Evolutionary conservation across 2,888 invertebrate genomes (phyloP).

Genomic region (Cheilosia variabilis): DNA sequence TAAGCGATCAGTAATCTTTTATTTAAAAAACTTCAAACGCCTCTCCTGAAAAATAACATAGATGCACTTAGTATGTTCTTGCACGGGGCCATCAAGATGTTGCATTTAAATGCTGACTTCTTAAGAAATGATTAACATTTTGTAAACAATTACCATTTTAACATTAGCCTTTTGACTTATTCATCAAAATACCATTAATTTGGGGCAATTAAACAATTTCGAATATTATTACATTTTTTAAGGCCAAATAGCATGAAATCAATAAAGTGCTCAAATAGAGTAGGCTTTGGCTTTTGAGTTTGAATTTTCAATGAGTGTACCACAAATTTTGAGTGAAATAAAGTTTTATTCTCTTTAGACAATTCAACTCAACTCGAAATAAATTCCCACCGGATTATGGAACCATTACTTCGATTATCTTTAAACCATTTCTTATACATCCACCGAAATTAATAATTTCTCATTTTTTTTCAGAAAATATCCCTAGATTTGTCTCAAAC

Average conservation of each 20-base stretch:
- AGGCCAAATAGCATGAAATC: background rate
- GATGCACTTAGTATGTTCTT: too few relatives aligned
- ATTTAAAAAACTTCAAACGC: too few relatives aligned
- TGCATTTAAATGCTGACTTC: too few relatives aligned
- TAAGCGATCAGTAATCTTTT: too few relatives aligned
- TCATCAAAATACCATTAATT: background rate
- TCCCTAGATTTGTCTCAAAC: too few relatives aligned
- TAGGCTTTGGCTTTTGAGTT: background rate
- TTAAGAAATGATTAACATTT: too few relatives aligned
- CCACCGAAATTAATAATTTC: background rate
- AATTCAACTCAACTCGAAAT: background rate
- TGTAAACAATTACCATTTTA: too few relatives aligned
- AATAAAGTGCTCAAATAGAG: background rate
- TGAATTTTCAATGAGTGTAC: background rate
- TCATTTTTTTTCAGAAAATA: too few relatives aligned
- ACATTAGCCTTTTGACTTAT: too few relatives aligned
- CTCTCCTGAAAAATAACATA: too few relatives aligned
- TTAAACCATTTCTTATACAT: background rate
- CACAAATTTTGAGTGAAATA: background rate
- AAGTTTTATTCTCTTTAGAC: background rate
- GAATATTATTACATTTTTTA: background rate
- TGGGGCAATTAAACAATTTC: too few relatives aligned
- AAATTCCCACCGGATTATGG: constrained; percentile 27
- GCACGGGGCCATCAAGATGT: too few relatives aligned
- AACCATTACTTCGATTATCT: constrained; percentile 11